Conservation (phyloP, 2,797 vertebrate species). For the Hoplostethus atlanticus region DNA sequence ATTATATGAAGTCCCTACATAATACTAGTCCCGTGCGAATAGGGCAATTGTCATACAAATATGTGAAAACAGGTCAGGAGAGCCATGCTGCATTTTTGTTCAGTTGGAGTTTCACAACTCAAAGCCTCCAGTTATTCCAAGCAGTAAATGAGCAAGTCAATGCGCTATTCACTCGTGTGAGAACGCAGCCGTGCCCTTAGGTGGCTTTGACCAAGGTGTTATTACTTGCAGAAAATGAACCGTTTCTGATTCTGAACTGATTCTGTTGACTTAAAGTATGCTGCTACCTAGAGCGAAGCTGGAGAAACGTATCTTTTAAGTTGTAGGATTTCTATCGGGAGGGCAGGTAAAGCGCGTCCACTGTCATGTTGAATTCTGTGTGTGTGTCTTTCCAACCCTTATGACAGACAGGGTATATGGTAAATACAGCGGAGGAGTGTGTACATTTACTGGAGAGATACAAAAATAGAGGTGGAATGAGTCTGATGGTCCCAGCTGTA, state of each 20-base stretch:
- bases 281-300: not conserved
- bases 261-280: not conserved
- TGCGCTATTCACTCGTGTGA: not conserved
- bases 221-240: conserved; percentile 1
- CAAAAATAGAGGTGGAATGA: conserved; percentile 11
- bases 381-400: not conserved
- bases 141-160: not conserved
- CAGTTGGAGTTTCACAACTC: not conserved
- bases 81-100: not conserved
- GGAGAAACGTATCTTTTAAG: not conserved
- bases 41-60: no score
- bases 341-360: not conserved
- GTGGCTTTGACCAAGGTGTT: not conserved
- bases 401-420: not conserved
- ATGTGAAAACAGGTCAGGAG: no score
- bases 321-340: not conserved
- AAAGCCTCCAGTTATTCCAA: not conserved
- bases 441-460: conserved; percentile 8
- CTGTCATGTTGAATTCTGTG: not conserved
- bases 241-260: not conserved
- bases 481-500: not conserved
- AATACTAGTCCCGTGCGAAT: no score
- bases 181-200: conserved; percentile 9
- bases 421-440: conserved; percentile 5
- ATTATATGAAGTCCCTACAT: no score